Evolutionary conservation across 2,797 vertebrate species (phyloP), one percentile per base, ranked within the genome.

Genomic region (Acropternis orthonyx): DNA sequence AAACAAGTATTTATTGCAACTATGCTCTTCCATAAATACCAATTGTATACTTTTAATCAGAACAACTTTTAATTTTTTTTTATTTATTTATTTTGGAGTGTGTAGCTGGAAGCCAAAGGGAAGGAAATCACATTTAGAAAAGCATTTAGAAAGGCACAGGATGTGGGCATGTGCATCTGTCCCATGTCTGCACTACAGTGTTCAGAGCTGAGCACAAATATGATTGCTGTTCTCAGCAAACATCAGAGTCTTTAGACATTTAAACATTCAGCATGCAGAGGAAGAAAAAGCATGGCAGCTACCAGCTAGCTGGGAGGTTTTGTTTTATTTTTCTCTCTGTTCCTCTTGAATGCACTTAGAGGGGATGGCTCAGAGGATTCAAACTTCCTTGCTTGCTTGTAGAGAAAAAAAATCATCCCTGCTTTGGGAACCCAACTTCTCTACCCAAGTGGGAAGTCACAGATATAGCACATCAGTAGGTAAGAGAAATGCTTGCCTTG

Each of bases 381-480:
- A 86, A 94, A 88, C 84, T 80, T 79, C 77, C 41, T 89, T 67
- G 37, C 67, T 37, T 94, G 71, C 91, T 88, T 89, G 59, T 54
- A 55, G 43, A 74, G 34, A 14, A 23, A 34, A 54, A 85, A 73
- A 76, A 54, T 63, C 61, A 44, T 56, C 51, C 69, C 39, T 85
- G 58, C 58, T 92, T 96, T 89, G 79, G 95, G 91, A 92, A 89
- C 73, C 91, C 84, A 68, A 91, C 91, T 89, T 85, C 62, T 92
- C 84, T 85, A 54, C 56, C 85, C 59, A 77, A 79, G 72, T 30
- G 19, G 75, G 89, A 94, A 96, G 95, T 93, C 87, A 79, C 76
- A 92, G 77, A 39, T 52, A 34, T 2, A 91, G 49, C 85, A 88
- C 88, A 94, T 85, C 78, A 85, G 73, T 71, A 58, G 85, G 83